These are phyloP conservation scores for Scaeva pyrastri DNA, from an alignment of 2,888 invertebrate species.

Conservation along the genomic window DNA sequence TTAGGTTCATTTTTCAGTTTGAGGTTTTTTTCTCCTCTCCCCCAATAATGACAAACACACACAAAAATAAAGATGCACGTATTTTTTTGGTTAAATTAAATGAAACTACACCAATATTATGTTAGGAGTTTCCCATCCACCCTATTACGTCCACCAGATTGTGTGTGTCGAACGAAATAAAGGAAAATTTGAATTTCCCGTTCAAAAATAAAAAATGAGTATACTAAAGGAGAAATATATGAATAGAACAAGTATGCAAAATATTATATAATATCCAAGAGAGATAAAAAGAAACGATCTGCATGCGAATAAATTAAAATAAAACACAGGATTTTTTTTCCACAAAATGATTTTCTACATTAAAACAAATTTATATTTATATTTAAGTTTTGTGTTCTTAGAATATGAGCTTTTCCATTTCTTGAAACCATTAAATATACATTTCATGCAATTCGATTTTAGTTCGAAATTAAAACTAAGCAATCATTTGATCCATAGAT, in stretches of 20 bases:
- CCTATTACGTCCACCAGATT: not conserved
- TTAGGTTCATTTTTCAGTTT: conserved; percentile 2
- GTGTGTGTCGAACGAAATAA: conserved; percentile 22
- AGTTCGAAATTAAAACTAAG: not conserved
- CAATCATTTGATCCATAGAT: too few species aligned
- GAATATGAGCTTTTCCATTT: not conserved
- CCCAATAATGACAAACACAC: conserved; percentile 35
- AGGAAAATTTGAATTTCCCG: conserved; percentile 32
- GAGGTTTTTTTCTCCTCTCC: conserved; percentile 50
- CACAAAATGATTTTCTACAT: not conserved
- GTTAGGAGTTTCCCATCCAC: conserved; percentile 16
- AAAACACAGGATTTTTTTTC: conserved; percentile 38
- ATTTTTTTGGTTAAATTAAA: conserved; percentile 33
- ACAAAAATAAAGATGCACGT: conserved; percentile 39
- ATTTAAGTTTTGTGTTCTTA: not conserved
- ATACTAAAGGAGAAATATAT: not conserved
- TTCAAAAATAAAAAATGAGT: not conserved
- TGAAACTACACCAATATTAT: not conserved
- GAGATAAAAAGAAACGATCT: not conserved
- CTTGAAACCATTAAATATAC: not conserved
- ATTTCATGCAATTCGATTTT: not conserved
- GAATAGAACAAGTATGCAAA: not conserved
- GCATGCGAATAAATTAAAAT: conserved; percentile 24
- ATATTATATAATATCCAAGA: not conserved
- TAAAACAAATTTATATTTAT: not conserved